Base-by-base conservation (phyloP, 2,888 invertebrate species). In the Sesamia inferens region DNA sequence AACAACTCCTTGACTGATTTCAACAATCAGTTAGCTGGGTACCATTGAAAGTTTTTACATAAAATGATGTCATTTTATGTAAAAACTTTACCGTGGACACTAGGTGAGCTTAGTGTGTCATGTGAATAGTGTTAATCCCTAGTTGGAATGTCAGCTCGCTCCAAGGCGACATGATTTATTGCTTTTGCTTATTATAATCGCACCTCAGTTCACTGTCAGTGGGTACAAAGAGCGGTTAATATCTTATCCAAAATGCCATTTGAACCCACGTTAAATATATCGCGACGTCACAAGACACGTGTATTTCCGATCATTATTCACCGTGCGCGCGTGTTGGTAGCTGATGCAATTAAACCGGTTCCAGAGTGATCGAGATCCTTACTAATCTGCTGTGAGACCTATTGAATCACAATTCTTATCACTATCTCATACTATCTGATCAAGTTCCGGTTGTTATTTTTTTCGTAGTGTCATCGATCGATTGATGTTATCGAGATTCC, bases 281-380 rank as follows among this genome's bases (percentile, higher is more conserved):
- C 6, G 0, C 24, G 5, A 24, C 44, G 19, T n/a, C 22, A 51
- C 24, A 7, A 14, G 31, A 7, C 83, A 62, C 62, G 79, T 63
- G 65, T 48, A 22, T 31, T 14, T 51, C 13, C 55, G 55, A 66
- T 78, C 47, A 47, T 19, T 57, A 16, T n/a, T n/a, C 54, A 61
- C 61, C 19, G 13, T 5, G 16, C 5, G 42, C 65, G 54, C 55
- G 47, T 63, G 66, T 16, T 54, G 8, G 47, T 22, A 16, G 47
- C 48, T 79, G 83, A 79, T 71, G 78, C 71, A 79, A 79, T 58
- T 13, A 6, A 78, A 71, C 83, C 66, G 48, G 66, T 67, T 48
- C 6, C 42, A 44, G 58, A 47, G 42, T 67, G 58, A 70, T 42
- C 63, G 66, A 63, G 58, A 67, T 44, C 55, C 48, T 54, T 19